These are phyloP conservation scores for Pseudomugil tenellus DNA, from an alignment of 2,797 vertebrate species.

Conservation along the genomic window DNA sequence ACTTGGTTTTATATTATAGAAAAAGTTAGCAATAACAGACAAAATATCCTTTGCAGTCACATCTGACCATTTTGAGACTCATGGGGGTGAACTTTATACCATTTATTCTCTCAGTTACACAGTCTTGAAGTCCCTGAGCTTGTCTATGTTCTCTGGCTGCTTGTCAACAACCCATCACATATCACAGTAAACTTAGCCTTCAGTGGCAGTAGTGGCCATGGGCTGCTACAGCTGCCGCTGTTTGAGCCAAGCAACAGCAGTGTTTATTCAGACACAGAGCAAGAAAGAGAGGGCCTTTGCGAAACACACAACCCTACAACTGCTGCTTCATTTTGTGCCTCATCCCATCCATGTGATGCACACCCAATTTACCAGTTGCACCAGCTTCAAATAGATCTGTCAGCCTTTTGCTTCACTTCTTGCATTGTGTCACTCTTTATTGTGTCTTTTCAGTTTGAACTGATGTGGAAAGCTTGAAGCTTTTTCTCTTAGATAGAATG, in stretches of 20 bases:
- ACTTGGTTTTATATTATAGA: slow-evolving; percentile 42
- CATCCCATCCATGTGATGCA: slow-evolving; percentile 44
- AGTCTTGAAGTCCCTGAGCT: slow-evolving; percentile 47
- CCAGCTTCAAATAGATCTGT: slow-evolving; percentile 62
- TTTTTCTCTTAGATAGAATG: slow-evolving; percentile 52
- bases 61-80: slow-evolving; percentile 3
- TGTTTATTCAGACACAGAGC: slow-evolving; percentile 63
- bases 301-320: slow-evolving; percentile 61
- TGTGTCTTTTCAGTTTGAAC: slow-evolving; percentile 54
- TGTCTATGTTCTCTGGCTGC: slow-evolving; percentile 40
- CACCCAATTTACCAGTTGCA: slow-evolving; percentile 45
- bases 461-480: slow-evolving; percentile 14
- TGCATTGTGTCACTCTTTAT: slow-evolving; percentile 49
- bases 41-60: slow-evolving; percentile 26
- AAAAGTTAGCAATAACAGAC: slow-evolving; percentile 32
- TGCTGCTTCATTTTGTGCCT: slow-evolving; percentile 46
- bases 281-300: slow-evolving; percentile 51
- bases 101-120: slow-evolving; percentile 29
- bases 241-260: slow-evolving; percentile 38
- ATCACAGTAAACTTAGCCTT: slow-evolving; percentile 63
- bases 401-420: slow-evolving; percentile 36
- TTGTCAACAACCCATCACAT: slow-evolving; percentile 57
- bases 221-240: slow-evolving; percentile 61
- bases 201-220: slow-evolving; percentile 42
- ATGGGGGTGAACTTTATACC: neutral